Percentiles rank a stretch among this genome's conserved stretches.
Conservation (phyloP, 2,797 vertebrate genomes). For the Lithobates sylvaticus region DNA sequence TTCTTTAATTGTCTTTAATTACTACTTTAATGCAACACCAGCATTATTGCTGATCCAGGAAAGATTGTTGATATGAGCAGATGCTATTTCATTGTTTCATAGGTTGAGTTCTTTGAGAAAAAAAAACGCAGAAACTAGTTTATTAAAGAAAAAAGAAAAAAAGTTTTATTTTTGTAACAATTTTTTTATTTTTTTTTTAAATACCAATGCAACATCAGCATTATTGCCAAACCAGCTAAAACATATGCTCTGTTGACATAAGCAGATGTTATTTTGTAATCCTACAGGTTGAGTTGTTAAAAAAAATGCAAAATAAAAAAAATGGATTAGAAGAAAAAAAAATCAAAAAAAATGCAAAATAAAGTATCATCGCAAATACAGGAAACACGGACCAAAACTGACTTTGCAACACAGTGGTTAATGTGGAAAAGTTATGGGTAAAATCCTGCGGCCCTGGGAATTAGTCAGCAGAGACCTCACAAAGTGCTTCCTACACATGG, state of each 20-base stretch:
- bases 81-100: too few relatives aligned
- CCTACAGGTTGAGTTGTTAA: conserved; percentile 50
- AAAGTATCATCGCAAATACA: background rate
- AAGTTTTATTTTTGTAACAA: too few relatives aligned
- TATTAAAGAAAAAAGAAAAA: too few relatives aligned
- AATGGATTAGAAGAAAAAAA: background rate
- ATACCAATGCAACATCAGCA: too few relatives aligned
- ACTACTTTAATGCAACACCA: too few relatives aligned
- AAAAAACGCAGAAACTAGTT: too few relatives aligned
- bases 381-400: background rate
- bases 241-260: conserved; percentile 46
- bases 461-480: conserved; percentile 83
- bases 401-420: conserved; percentile 37
- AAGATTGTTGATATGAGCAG: too few relatives aligned
- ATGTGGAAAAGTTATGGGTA: conserved; percentile 52
- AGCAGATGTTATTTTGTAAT: conserved; percentile 53
- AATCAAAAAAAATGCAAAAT: conserved; percentile 17
- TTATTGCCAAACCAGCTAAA: too few relatives aligned
- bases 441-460: conserved; percentile 71
- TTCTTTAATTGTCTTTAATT: too few relatives aligned
- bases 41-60: too few relatives aligned
- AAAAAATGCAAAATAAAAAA: conserved; percentile 15
- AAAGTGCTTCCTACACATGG: conserved; percentile 90
- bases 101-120: too few relatives aligned
- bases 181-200: too few relatives aligned